A percentile compares a stretch with the other conserved stretches of the same genome.
Evolutionary conservation across 2,113 vertebrate genomes (phyloP).

Genomic region (Cyanoliseus patagonus): DNA sequence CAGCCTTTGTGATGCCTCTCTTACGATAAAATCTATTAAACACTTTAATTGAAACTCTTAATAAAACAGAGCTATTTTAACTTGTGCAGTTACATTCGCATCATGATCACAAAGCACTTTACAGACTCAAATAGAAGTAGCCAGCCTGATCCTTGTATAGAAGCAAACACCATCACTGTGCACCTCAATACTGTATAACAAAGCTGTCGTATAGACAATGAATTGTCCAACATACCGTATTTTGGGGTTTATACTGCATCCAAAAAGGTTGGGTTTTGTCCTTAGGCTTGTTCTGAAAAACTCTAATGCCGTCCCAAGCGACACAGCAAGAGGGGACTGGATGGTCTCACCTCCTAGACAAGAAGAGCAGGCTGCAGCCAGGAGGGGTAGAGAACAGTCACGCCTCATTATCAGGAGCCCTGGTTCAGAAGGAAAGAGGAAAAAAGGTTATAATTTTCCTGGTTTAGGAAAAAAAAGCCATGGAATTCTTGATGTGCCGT

Average conservation of each 20-base stretch:
- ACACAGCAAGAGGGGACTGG: fast-evolving
- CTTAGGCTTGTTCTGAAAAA: background rate
- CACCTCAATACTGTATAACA: background rate
- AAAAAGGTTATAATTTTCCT: background rate
- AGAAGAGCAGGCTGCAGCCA: background rate
- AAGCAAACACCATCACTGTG: background rate
- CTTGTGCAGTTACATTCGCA: background rate
- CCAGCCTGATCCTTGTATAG: background rate
- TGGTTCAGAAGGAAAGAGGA: background rate
- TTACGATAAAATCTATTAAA: background rate
- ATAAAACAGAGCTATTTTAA: background rate
- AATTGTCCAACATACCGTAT: background rate
- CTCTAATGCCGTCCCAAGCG: background rate
- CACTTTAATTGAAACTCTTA: slow-evolving; percentile 16
- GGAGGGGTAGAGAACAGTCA: background rate
- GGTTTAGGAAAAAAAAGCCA: background rate
- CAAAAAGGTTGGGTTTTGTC: background rate
- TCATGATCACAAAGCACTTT: background rate
- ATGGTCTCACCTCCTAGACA: fast-evolving
- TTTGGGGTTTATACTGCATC: background rate
- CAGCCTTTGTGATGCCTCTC: background rate
- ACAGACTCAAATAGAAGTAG: background rate
- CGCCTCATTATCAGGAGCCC: background rate
- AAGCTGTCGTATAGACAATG: background rate
- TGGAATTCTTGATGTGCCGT: background rate